These are phyloP conservation scores for Dicrostonyx torquatus DNA, from an alignment of 2,797 vertebrate genomes.

Conservation along the genomic window DNA sequence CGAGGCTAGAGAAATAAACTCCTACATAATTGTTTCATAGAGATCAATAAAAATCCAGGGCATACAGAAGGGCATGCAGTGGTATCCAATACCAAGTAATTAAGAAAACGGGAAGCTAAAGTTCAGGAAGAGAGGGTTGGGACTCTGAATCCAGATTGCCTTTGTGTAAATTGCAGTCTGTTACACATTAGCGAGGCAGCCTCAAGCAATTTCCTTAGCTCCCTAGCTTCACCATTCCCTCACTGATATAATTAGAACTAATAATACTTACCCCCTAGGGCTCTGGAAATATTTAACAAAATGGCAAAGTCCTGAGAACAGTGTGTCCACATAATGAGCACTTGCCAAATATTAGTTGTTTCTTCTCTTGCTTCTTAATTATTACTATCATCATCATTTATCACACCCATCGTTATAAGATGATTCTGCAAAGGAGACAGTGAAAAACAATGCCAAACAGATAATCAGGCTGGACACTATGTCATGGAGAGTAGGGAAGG, in stretches of 20 bases:
- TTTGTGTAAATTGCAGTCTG: slow-evolving; percentile 29
- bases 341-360: slow-evolving; percentile 22
- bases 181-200: background rate
- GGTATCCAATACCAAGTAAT: background rate
- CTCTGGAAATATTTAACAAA: slow-evolving; percentile 55
- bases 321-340: slow-evolving; percentile 4
- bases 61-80: background rate
- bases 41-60: background rate
- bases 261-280: slow-evolving; percentile 33
- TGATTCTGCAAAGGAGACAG: background rate
- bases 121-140: background rate
- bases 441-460: background rate
- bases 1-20: background rate
- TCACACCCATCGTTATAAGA: background rate
- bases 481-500: background rate
- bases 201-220: slow-evolving; percentile 47
- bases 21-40: background rate
- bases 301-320: slow-evolving; percentile 55
- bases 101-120: background rate
- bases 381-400: background rate
- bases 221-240: slow-evolving; percentile 17
- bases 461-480: background rate
- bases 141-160: background rate
- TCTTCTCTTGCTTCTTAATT: slow-evolving; percentile 45
- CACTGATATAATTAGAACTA: slow-evolving; percentile 56